Conservation (phyloP, 2,888 invertebrate species). For the Ectemnius lituratus region DNA sequence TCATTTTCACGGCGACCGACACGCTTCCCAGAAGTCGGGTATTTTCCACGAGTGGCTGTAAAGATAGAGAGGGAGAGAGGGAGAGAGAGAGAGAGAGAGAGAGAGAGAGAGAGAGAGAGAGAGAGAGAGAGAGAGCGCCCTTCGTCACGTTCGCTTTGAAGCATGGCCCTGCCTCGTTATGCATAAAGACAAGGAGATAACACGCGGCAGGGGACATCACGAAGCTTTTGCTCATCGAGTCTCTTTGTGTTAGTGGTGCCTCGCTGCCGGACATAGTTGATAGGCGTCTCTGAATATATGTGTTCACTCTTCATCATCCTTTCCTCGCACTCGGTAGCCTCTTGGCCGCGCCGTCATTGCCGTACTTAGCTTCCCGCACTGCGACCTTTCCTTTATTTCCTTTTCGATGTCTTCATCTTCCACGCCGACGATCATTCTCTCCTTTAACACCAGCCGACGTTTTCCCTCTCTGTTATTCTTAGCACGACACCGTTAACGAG, state of each 20-base stretch:
- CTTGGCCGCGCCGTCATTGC: neutral
- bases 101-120: no score
- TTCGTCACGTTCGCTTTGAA: conserved; percentile 51
- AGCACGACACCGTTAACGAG: conserved; percentile 27
- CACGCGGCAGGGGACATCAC: neutral
- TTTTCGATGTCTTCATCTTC: conserved; percentile 6
- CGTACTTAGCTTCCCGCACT: neutral
- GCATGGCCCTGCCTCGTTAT: conserved; percentile 53
- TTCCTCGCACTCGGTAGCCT: neutral
- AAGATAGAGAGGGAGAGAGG: no score
- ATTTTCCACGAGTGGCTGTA: conserved; percentile 8
- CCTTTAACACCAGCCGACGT: conserved; percentile 12
- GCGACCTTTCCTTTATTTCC: conserved; percentile 7
- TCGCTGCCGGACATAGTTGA: conserved; percentile 25
- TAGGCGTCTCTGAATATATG: neutral
- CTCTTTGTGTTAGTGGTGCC: conserved; percentile 29
- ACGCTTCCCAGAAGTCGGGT: conserved; percentile 1
- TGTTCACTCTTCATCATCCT: neutral
- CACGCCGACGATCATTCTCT: conserved; percentile 36
- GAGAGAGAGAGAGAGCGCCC: conserved; percentile 21
- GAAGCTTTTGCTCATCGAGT: conserved; percentile 29
- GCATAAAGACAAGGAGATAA: conserved; percentile 38
- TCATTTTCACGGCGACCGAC: neutral
- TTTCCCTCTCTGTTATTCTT: conserved; percentile 1
- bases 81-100: no score